Base-by-base conservation (phyloP, 2,888 invertebrate genomes). In the Heteromyza rotundicornis region DNA sequence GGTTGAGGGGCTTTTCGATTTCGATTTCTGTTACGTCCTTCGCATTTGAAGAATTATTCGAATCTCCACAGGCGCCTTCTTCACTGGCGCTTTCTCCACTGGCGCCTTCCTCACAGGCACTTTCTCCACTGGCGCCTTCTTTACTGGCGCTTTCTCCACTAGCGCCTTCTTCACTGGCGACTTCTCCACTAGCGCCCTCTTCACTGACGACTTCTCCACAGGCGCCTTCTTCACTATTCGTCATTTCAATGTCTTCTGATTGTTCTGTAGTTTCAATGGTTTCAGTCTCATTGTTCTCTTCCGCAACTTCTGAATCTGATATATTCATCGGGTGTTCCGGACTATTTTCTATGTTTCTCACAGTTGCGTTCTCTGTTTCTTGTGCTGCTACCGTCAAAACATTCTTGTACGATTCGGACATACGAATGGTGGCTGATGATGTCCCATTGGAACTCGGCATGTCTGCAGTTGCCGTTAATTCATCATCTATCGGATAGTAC, bases 371-470 rank as follows among this genome's bases (percentile, higher is more conserved):
- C 71, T 70, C 75, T 63, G 71, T 66, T 64, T 66, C 60, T 16
- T 71, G 62, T 61, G 47, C 53, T 36, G 58, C 63, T 62, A 56
- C 69, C 67, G 64, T 71, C 59, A 64, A 68, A 70, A 77, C 81
- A 74, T 78, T 81, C 71, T 83, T 80, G 80, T 82, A 84, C 66
- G 82, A 74, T 77, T 84, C 84, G 65, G 93, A 92, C 81, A 92
- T 93, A 81, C 92, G 90, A 80, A 93, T 93, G 59, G 94, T 93
- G 70, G n/a, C n/a, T n/a, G n/a, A n/a, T n/a, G 93, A 92, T 50
- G 92, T 90, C 83, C 89, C 89, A 67, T 86, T 85, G 60, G 86
- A 88, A 59, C 80, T 78, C 72, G 54, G 35, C 16, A 63, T 64
- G 54, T 63, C 64, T 59, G 66, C 64, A 64, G 62, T 67, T 65